Evolutionary conservation across 2,888 invertebrate species (phyloP).

Genomic region (Pyrrhia umbra): DNA sequence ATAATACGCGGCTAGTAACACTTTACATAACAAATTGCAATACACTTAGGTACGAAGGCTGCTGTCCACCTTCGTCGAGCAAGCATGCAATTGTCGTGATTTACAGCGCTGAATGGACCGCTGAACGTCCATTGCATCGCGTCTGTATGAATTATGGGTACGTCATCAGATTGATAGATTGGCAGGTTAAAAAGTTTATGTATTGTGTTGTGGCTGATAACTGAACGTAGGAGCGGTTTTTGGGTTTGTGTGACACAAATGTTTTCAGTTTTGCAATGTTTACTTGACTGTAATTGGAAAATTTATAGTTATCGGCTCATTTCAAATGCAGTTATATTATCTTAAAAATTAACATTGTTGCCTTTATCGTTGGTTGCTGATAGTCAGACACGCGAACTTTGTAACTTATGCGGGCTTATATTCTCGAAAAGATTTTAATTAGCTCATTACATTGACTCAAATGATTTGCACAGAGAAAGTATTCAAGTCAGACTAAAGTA

Average conservation of each 20-base stretch:
- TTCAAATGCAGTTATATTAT: too few species aligned
- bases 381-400: background rate
- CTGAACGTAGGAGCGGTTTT: conserved; percentile 21
- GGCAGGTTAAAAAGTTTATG: conserved; percentile 19
- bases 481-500: conserved; percentile 27
- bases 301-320: too few species aligned
- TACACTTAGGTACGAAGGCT: conserved; percentile 62
- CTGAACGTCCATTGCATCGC: conserved; percentile 46
- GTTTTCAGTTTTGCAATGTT: background rate
- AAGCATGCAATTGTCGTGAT: conserved; percentile 69
- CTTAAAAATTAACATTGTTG: too few species aligned
- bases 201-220: conserved; percentile 6
- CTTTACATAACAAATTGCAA: conserved; percentile 72
- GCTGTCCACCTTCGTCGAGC: conserved; percentile 64
- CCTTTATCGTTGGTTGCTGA: too few species aligned
- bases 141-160: conserved; percentile 54
- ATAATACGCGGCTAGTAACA: conserved; percentile 60
- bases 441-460: conserved; percentile 28
- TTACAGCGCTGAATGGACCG: conserved; percentile 65
- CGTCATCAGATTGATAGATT: conserved; percentile 45
- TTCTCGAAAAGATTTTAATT: conserved; percentile 47
- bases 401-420: conserved; percentile 4
- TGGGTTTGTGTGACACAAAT: background rate
- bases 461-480: conserved; percentile 51
- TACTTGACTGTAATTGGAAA: too few species aligned